These are phyloP conservation scores for Hypocryptadius cinnamomeus DNA, from an alignment of 2,113 vertebrate genomes.

Conservation along the genomic window DNA sequence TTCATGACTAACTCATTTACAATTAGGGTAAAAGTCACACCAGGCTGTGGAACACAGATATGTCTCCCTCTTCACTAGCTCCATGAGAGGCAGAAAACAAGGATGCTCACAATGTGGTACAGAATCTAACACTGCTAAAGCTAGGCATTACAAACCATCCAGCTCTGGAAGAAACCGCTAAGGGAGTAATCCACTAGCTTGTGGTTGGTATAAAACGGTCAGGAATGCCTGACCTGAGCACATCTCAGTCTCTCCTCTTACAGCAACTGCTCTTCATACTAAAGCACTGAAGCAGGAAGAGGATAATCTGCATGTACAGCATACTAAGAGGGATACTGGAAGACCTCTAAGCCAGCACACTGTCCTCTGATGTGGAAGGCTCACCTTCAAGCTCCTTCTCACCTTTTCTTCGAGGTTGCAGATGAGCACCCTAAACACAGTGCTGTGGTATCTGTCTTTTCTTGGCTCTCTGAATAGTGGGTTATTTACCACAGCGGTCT, in stretches of 20 bases:
- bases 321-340: neutral
- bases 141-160: neutral
- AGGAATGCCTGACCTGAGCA: neutral
- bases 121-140: neutral
- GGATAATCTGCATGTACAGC: too few relatives aligned
- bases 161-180: neutral
- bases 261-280: neutral
- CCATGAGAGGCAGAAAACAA: neutral
- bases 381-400: neutral
- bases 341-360: neutral
- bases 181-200: neutral
- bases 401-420: neutral
- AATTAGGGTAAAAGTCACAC: neutral
- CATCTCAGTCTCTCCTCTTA: neutral
- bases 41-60: neutral
- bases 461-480: neutral
- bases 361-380: neutral
- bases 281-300: neutral
- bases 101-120: accelerated
- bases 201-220: neutral
- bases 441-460: neutral
- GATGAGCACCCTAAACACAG: neutral
- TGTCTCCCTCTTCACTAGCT: neutral
- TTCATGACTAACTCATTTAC: neutral
- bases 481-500: neutral